Base-by-base conservation (phyloP, 2,888 invertebrate genomes). In the Tigriopus californicus region DNA sequence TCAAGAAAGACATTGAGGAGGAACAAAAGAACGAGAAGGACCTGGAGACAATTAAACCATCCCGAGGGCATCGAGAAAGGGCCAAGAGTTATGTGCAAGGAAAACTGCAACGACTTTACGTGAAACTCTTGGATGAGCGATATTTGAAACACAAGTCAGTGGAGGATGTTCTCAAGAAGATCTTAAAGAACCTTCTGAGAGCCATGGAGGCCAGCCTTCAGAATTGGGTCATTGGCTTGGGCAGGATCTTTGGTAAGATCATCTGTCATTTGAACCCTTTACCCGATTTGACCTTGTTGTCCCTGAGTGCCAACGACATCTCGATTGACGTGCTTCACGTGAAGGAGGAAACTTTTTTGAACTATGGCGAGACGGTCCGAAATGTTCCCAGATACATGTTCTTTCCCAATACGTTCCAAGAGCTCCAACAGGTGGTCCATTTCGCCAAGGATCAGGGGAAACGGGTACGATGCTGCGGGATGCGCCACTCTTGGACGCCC, bases 301-400 rank as follows among this genome's bases (percentile, higher is more conserved):
- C 33, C 33, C 33, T 33, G 33, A 33, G 8, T 33, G 33, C 33
- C 33, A 33, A 33, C 3, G 33, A 33, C 33, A 33, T 33, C 33
- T 33, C 33, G 33, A 33, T 33, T 8, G 33, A 33, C 33, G 33
- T 33, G 3, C 33, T 33, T 33, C 33, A 33, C 33, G 33, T 33
- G 33, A 33, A 51, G 51, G 51, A 51, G 15, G n/a, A 22, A 20
- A 18, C n/a, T 20, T 51, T 51, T 12, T 5, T 51, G 5, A 51
- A 51, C 20, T 51, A 51, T 51, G 51, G 51, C n/a, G 51, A 51
- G 51, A 51, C 51, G 24, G 51, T 51, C n/a, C 15, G 24, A 51
- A 51, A 51, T 51, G 22, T n/a, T n/a, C 51, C 51, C 20, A 51
- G 24, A 12, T 20, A 22, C 15, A 51, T 24, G 24, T 51, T 51